Percentiles rank a stretch among this genome's conserved stretches.
Conservation (phyloP, 2,888 invertebrate species). For the Daptonema setosum region DNA sequence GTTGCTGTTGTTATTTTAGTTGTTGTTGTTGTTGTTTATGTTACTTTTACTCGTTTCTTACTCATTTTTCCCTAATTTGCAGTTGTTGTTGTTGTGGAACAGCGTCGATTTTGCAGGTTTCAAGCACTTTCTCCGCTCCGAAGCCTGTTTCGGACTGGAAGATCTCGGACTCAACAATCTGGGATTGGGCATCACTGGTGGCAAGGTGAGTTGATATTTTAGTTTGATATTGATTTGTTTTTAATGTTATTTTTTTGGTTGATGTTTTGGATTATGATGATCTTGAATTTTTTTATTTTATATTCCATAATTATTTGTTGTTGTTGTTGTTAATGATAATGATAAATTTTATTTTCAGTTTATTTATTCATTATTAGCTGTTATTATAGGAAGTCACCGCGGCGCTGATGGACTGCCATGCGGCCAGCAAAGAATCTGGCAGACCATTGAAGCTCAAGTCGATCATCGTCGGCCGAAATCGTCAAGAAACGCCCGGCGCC, state of each 20-base stretch:
- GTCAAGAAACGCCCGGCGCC: constrained; percentile 80
- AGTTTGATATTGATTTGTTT: background rate
- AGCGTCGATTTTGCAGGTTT: no score
- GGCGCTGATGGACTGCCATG: constrained; percentile 48
- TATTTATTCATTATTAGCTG: no score
- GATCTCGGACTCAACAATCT: constrained; percentile 74
- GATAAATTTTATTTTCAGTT: no score
- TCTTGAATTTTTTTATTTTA: no score
- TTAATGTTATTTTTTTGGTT: background rate
- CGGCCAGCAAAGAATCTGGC: constrained; percentile 39
- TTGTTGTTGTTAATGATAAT: no score
- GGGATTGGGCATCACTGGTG: constrained; percentile 68
- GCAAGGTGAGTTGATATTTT: constrained; percentile 33
- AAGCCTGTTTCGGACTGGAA: constrained; percentile 58
- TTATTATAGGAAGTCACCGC: constrained; percentile 44
- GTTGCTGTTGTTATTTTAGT: no score
- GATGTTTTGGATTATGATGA: no score
- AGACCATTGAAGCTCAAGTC: constrained; percentile 51
- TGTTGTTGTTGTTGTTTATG: no score
- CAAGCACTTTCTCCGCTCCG: constrained; percentile 54
- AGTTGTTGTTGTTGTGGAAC: no score
- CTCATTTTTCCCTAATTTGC: no score
- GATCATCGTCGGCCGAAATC: constrained; percentile 75
- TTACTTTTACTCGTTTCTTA: no score
- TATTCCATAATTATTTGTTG: no score